phyloP scores from a whole-genome alignment of 2,113 vertebrate genomes.

The Osmerus mordax region DNA sequence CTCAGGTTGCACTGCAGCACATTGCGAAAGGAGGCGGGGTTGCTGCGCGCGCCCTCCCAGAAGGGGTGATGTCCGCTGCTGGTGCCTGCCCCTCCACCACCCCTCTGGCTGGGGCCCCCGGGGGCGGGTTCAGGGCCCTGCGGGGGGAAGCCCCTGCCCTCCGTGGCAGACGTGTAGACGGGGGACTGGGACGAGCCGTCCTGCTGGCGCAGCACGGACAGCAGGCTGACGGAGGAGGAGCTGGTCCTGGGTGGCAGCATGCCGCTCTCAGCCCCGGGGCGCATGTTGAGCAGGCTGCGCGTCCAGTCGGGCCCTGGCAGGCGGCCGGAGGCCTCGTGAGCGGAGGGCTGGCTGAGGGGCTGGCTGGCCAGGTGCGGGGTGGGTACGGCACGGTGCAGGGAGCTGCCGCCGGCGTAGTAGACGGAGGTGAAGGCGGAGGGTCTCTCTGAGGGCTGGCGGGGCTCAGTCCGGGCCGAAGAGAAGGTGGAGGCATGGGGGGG shows the following conservation, averaged over 20 bases:
- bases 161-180: conserved; percentile 94
- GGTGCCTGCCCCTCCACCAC: conserved; percentile 60
- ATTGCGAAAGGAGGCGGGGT: conserved; percentile 83
- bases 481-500: conserved; percentile 82
- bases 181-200: conserved; percentile 88
- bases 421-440: conserved; percentile 96
- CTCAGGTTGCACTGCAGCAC: conserved; percentile 96
- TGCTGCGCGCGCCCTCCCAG: conserved; percentile 66
- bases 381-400: conserved; percentile 78
- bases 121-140: conserved; percentile 64
- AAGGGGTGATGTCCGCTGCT: conserved; percentile 81
- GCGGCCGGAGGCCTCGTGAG: conserved; percentile 52
- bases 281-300: conserved; percentile 82
- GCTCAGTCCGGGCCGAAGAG: conserved; percentile 91
- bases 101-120: conserved; percentile 54
- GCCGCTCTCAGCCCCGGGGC: conserved; percentile 66
- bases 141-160: conserved; percentile 84
- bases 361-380: conserved; percentile 74
- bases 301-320: conserved; percentile 84
- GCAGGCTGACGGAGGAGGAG: conserved; percentile 89
- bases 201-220: conserved; percentile 90
- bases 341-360: conserved; percentile 65
- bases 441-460: conserved; percentile 76
- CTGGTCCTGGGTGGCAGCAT: conserved; percentile 94
- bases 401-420: conserved; percentile 85